A percentile compares a stretch with the other conserved stretches of the same genome.
phyloP scores from a whole-genome alignment of 2,888 invertebrate species.

The Catocala sponsa region DNA sequence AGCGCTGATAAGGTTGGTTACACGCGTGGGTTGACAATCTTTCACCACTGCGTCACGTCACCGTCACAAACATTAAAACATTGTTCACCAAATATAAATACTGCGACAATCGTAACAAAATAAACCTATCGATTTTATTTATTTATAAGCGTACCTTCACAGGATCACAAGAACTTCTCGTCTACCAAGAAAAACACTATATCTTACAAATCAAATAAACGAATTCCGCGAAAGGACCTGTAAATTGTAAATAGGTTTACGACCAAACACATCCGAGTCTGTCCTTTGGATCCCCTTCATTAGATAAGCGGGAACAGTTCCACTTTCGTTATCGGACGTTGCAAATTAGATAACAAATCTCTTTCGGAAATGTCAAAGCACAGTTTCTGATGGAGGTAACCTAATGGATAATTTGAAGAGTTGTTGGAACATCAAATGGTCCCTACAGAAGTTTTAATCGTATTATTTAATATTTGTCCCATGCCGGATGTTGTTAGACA shows the following conservation, averaged over 20 bases:
- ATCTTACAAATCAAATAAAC: no score
- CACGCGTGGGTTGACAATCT: no score
- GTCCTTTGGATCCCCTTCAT: background rate
- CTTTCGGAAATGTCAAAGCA: slow-evolving; percentile 1
- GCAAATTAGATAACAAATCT: slow-evolving; percentile 5
- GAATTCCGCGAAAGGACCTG: background rate
- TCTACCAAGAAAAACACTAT: background rate
- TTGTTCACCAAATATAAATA: no score
- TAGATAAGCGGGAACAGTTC: slow-evolving; percentile 1
- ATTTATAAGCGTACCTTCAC: no score
- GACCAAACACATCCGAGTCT: background rate
- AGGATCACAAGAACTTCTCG: no score
- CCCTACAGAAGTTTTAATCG: background rate
- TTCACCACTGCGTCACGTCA: no score
- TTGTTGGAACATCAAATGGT: background rate
- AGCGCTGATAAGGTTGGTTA: no score
- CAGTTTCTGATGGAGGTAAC: background rate
- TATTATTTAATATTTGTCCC: background rate
- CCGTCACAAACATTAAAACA: no score
- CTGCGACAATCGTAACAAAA: no score
- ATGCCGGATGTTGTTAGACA: background rate
- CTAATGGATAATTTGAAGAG: background rate
- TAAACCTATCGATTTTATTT: no score
- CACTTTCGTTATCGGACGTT: background rate
- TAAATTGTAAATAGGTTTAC: slow-evolving; percentile 1